Evolutionary conservation across 2,888 invertebrate species (phyloP), one percentile per base, ranked within the genome.

Genomic region (Rhingia rostrata): DNA sequence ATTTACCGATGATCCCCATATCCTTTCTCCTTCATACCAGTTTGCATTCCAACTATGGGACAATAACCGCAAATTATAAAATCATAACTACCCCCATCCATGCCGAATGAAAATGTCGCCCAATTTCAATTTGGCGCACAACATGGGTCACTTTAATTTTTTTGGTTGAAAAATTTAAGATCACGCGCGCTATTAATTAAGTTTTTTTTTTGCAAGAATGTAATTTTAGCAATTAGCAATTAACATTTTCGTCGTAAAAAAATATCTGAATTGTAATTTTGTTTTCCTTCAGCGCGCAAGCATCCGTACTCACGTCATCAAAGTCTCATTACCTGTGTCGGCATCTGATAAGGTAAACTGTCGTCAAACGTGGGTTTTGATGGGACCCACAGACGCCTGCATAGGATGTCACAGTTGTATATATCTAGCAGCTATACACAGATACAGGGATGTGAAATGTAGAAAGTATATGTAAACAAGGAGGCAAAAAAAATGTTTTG

Each of bases 181-280:
- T 67, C 39, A 53, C 6, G 39, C 39, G 1, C 47, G 37, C 14
- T 32, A 70, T 70, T 70, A 70, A 70, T 70, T 70, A 70, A 39
- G 69, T 35, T 33, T 33, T 58, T 69, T 60, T 58, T 60, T 49
- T 9, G 49, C 4, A 2, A 51, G 33, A 49, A 70, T 60, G 70
- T 70, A 70, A 70, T 70, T 70, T 70, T 58, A n/a, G n/a, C 70
- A 49, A 60, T 70, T 60, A 70, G 70, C 70, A 70, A 70, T 70
- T 70, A 70, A 49, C 70, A 70, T 70, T 60, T 70, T 41, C 37
- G 22, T 47, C 37, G 45, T 37, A 45, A 56, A 43, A n/a, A 54
- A 45, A 37, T 39, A 56, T 37, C 45, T 0, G 45, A 56, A 56
- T 56, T 41, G 30, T 30, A 30, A 37, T 49, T 64, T 51, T 63